A percentile compares a stretch with the other conserved stretches of the same genome.
phyloP scores from a whole-genome alignment of 2,113 vertebrate species.

The Pluvialis apricaria region DNA sequence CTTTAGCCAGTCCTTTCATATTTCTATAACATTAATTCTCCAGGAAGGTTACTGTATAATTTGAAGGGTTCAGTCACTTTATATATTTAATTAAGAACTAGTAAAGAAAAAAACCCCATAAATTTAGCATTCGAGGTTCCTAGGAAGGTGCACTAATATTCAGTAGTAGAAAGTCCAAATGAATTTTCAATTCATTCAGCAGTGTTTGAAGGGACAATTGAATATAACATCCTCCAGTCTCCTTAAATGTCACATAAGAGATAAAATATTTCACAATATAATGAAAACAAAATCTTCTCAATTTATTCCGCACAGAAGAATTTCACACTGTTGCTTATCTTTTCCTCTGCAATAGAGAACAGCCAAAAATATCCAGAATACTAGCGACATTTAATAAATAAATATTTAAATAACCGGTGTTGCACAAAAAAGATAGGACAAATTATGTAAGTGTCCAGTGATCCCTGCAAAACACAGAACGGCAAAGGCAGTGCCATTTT shows the following conservation, averaged over 20 bases:
- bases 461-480: neutral
- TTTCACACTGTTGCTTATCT: neutral
- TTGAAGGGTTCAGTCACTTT: slow-evolving; percentile 8
- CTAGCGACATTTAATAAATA: neutral
- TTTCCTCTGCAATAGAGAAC: neutral
- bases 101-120: neutral
- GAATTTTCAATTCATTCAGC: slow-evolving; percentile 18
- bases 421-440: neutral
- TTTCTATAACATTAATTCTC: slow-evolving; percentile 33
- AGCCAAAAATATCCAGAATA: neutral
- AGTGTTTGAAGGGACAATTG: neutral
- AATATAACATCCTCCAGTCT: neutral
- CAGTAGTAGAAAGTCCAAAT: neutral
- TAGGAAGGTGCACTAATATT: slow-evolving; percentile 3
- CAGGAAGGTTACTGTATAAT: slow-evolving; percentile 17
- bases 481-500: neutral
- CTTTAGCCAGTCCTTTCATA: slow-evolving; percentile 45
- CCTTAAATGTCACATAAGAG: neutral
- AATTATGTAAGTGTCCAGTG: neutral
- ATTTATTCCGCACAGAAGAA: neutral
- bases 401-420: neutral
- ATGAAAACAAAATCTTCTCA: neutral
- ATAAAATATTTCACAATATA: neutral
- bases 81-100: slow-evolving; percentile 13
- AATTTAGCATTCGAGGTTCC: slow-evolving; percentile 5